Percentiles rank a stretch among this genome's conserved stretches.
These are phyloP conservation scores for Philereme transversata DNA, from an alignment of 2,888 invertebrate species.

Conservation along the genomic window DNA sequence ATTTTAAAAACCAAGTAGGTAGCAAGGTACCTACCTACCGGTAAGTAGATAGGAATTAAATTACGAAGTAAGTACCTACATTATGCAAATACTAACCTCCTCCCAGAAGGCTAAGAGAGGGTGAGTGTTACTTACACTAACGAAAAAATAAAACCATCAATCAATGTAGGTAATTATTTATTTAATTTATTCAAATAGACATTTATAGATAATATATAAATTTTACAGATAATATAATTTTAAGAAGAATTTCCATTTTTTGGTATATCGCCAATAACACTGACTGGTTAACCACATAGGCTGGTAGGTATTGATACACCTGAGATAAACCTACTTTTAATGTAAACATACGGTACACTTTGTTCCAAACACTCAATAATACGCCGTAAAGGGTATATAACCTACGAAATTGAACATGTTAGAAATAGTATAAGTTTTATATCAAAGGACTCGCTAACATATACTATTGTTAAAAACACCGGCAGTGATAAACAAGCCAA, in stretches of 20 bases:
- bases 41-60: no score
- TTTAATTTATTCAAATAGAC: slow-evolving; percentile 83
- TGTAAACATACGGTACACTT: slow-evolving; percentile 71
- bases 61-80: no score
- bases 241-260: slow-evolving; percentile 81
- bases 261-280: slow-evolving; percentile 77
- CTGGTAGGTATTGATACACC: slow-evolving; percentile 52
- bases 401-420: slow-evolving; percentile 83
- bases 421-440: slow-evolving; percentile 77
- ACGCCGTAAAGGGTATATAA: slow-evolving; percentile 69
- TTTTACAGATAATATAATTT: slow-evolving; percentile 46
- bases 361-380: slow-evolving; percentile 74
- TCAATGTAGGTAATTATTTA: slow-evolving; percentile 65
- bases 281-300: slow-evolving; percentile 70
- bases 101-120: no score
- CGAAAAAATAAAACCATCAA: slow-evolving; percentile 60
- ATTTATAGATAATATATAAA: slow-evolving; percentile 67
- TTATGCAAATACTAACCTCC: no score
- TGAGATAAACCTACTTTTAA: slow-evolving; percentile 60
- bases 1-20: no score
- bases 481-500: slow-evolving; percentile 81
- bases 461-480: slow-evolving; percentile 71
- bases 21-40: no score
- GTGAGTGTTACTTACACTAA: not conserved
- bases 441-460: slow-evolving; percentile 77